Base-by-base conservation (phyloP, 2,888 invertebrate species). In the Drosophila stalkeri region DNA sequence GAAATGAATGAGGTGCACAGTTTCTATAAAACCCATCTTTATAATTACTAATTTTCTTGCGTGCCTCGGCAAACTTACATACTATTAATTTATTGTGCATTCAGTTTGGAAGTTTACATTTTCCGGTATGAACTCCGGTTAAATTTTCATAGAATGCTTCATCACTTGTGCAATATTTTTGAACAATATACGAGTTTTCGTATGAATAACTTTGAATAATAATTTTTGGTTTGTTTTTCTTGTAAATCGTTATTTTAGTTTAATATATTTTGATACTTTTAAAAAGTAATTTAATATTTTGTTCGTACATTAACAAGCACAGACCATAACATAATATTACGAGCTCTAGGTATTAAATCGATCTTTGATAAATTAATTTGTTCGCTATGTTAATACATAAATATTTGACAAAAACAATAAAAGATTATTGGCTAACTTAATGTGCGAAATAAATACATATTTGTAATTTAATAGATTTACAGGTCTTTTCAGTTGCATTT, bases 401-500 rank as follows among this genome's bases (percentile, higher is more conserved):
- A 65, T 63, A 67, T 80, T 72, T 71, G 76, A 76, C 64, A 81
- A 68, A 69, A 75, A 75, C 66, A 60, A 68, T 69, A 66, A 64
- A 62, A 72, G 69, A 79, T 78, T 81, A 86, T 83, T 76, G 47
- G 59, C 85, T 86, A 86, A 74, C 76, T 73, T 85, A 86, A 84
- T 64, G 70, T 74, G 84, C 80, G 72, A 87, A 87, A 80, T 87
- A 80, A 82, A 81, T 81, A 83, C 70, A 70, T 78, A 68, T 84
- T 56, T 72, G 54, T 83, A 73, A 75, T 75, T 54, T 68, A 79
- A 82, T 76, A 79, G 71, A 60, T 73, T 83, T 81, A 79, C 89
- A 85, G 76, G 83, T 85, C 89, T 85, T 89, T 84, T 82, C 49
- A 83, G 89, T 83, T 83, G 75, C 83, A 75, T 86, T 76, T 52